These are phyloP conservation scores for Penelope pileata DNA, from an alignment of 2,113 vertebrate genomes.

Conservation along the genomic window DNA sequence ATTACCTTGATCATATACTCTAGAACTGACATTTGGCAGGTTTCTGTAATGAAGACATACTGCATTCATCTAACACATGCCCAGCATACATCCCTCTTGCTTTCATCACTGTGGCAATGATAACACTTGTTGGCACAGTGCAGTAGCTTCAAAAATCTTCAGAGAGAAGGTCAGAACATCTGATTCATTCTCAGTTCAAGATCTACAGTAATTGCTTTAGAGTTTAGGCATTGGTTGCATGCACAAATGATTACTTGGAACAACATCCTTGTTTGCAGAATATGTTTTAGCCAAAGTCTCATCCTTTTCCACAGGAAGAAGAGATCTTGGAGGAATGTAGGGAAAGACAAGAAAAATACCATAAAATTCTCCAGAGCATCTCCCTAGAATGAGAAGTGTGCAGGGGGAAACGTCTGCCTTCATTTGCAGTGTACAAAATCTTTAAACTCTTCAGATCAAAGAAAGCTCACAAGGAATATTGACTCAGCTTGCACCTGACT, in stretches of 20 bases:
- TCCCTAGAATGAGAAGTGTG: neutral
- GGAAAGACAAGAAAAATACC: neutral
- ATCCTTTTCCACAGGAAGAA: neutral
- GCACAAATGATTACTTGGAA: neutral
- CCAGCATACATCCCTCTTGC: neutral
- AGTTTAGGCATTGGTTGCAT: neutral
- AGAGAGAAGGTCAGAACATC: neutral
- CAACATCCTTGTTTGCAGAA: neutral
- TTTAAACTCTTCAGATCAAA: neutral
- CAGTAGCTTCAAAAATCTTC: neutral
- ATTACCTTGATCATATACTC: neutral
- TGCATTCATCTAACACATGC: neutral
- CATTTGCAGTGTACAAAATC: neutral
- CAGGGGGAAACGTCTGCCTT: neutral
- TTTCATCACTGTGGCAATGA: neutral
- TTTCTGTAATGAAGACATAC: slow-evolving; percentile 1
- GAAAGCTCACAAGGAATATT: neutral
- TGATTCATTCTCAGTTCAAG: neutral
- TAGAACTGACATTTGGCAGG: neutral
- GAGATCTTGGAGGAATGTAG: neutral
- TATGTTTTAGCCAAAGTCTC: neutral
- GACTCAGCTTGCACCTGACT: neutral
- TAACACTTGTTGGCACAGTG: neutral
- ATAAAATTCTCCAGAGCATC: neutral
- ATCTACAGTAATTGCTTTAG: neutral